Evolutionary conservation across 2,113 vertebrate species (phyloP).

Genomic region (Shinisaurus crocodilurus): DNA sequence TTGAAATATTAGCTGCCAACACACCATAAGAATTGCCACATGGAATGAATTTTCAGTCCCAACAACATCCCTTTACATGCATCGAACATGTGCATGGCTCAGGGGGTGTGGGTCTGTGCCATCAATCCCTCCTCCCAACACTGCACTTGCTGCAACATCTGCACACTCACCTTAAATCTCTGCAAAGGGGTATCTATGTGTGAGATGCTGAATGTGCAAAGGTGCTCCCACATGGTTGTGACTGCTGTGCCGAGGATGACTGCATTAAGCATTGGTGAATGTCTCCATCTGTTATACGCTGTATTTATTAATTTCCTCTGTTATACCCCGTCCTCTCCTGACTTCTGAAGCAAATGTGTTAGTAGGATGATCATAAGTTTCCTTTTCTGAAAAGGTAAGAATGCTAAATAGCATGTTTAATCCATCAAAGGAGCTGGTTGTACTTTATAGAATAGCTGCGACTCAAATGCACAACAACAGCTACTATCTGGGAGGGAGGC

Average conservation of each 20-base stretch:
- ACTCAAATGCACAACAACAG: not conserved
- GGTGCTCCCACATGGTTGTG: too few species aligned
- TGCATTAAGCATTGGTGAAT: not conserved
- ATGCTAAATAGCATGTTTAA: not conserved
- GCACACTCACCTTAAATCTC: too few species aligned
- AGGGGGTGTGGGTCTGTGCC: too few species aligned
- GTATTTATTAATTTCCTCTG: not conserved
- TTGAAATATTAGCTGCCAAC: too few species aligned
- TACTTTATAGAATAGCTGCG: not conserved
- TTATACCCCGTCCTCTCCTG: not conserved
- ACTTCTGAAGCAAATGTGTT: not conserved
- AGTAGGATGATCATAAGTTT: not conserved
- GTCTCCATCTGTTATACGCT: not conserved
- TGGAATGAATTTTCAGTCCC: too few species aligned
- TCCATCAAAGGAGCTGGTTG: not conserved
- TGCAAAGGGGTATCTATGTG: not conserved
- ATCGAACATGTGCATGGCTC: too few species aligned
- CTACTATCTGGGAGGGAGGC: too few species aligned
- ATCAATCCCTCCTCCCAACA: too few species aligned
- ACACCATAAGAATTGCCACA: too few species aligned
- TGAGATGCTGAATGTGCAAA: not conserved
- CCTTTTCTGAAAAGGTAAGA: not conserved
- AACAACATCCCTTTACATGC: too few species aligned
- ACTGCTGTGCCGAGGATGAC: too few species aligned
- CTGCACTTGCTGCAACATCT: not conserved